Evolutionary conservation across 2,797 vertebrate species (phyloP).

Genomic region (Leptodactylus fallax): DNA sequence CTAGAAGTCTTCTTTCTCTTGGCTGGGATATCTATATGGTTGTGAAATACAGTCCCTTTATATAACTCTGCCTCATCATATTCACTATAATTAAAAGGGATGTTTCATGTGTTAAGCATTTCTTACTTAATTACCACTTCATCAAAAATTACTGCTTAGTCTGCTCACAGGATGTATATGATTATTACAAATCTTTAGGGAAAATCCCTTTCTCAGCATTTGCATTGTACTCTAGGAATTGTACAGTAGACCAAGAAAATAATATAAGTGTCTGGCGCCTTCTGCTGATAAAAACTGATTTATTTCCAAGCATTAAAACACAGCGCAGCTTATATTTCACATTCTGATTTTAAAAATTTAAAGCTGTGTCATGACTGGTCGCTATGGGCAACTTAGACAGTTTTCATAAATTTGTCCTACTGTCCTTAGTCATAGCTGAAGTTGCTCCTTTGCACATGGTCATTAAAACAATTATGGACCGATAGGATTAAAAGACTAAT

Average conservation of each 20-base stretch:
- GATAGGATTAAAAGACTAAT: too few relatives aligned
- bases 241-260: not conserved
- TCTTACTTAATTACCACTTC: conserved; percentile 17
- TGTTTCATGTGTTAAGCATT: not conserved
- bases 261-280: too few relatives aligned
- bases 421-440: too few relatives aligned
- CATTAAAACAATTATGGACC: too few relatives aligned
- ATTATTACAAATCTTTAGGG: conserved; percentile 6
- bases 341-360: too few relatives aligned
- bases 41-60: not conserved
- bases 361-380: too few relatives aligned
- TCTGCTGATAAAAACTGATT: too few relatives aligned
- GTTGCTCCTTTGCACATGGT: too few relatives aligned
- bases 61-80: not conserved
- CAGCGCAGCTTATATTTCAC: too few relatives aligned
- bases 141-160: not conserved
- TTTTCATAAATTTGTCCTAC: too few relatives aligned
- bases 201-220: not conserved
- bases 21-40: not conserved
- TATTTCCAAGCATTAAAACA: too few relatives aligned
- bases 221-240: not conserved
- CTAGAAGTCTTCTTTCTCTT: not conserved
- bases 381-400: too few relatives aligned
- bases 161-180: not conserved
- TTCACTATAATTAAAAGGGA: not conserved